Evolutionary conservation across 2,113 vertebrate genomes (phyloP).

Genomic region (Noturus placidus): DNA sequence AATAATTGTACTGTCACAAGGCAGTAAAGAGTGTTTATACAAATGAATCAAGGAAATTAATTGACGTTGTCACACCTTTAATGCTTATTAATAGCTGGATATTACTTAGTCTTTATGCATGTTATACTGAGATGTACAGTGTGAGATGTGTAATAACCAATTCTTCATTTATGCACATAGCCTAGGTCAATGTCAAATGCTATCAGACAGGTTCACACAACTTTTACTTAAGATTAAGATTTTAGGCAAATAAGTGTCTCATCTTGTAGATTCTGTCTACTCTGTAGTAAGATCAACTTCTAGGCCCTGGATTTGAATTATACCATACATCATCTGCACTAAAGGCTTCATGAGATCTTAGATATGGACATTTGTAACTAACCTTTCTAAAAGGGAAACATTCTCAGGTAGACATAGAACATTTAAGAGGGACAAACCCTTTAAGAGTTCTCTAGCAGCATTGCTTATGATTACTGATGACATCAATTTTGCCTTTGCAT

Average conservation of each 20-base stretch:
- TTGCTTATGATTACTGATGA: neutral
- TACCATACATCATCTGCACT: neutral
- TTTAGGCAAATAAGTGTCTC: neutral
- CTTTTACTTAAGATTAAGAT: neutral
- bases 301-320: neutral
- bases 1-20: neutral
- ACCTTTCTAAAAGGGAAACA: neutral
- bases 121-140: neutral
- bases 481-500: neutral
- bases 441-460: neutral
- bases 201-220: neutral
- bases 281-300: neutral
- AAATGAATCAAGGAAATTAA: neutral
- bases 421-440: neutral
- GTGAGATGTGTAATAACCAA: neutral
- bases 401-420: neutral
- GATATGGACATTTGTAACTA: neutral
- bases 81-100: neutral
- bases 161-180: neutral
- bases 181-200: neutral
- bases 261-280: neutral
- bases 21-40: neutral
- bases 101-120: neutral
- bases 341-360: neutral
- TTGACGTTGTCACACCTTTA: neutral